These are phyloP conservation scores for Falco berigora DNA, from an alignment of 2,797 vertebrate genomes.

Conservation along the genomic window DNA sequence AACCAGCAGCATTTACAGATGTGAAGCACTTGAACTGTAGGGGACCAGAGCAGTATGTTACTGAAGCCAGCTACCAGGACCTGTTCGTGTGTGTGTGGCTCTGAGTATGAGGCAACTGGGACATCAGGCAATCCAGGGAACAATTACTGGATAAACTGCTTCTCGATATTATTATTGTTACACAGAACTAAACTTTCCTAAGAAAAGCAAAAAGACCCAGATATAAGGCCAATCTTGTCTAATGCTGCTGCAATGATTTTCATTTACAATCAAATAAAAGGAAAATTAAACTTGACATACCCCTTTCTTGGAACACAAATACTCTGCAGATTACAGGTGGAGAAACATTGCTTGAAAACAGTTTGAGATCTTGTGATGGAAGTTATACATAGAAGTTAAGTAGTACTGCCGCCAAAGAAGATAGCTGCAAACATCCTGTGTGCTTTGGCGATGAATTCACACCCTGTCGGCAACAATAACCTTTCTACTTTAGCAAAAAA, in stretches of 20 bases:
- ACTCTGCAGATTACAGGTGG: background rate
- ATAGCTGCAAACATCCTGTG: background rate
- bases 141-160: background rate
- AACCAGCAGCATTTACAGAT: background rate
- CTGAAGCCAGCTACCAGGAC: accelerated
- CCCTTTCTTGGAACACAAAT: background rate
- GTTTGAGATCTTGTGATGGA: background rate
- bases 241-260: background rate
- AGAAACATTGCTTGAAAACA: background rate
- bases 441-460: conserved; percentile 2
- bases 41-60: background rate
- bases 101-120: background rate
- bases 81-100: background rate
- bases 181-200: background rate
- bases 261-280: background rate
- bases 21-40: background rate
- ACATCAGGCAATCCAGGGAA: accelerated
- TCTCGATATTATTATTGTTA: background rate
- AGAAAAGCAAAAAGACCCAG: background rate
- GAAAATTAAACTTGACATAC: background rate
- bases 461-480: background rate
- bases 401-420: background rate
- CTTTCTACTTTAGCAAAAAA: conserved; percentile 6
- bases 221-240: background rate
- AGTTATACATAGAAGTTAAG: background rate